phyloP scores from a whole-genome alignment of 2,113 vertebrate genomes.

The Halichoeres trimaculatus region DNA sequence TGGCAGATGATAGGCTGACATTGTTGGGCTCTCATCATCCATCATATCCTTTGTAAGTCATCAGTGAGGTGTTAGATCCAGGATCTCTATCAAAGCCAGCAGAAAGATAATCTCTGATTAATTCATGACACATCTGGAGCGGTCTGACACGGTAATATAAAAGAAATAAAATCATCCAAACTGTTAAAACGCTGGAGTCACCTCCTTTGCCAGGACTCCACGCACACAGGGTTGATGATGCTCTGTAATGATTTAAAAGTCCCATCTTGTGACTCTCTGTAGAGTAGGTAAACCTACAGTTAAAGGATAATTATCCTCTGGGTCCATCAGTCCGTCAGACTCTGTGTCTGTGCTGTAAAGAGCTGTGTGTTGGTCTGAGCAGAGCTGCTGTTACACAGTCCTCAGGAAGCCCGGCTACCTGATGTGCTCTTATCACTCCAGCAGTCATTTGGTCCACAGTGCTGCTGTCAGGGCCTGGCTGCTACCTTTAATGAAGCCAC shows the following conservation, averaged over 20 bases:
- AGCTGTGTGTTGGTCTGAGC: constrained; percentile 3
- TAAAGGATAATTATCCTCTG: neutral
- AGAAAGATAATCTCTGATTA: too few species aligned
- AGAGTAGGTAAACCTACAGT: neutral
- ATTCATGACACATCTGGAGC: too few species aligned
- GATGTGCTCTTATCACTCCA: constrained; percentile 35
- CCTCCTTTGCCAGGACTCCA: too few species aligned
- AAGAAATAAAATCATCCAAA: too few species aligned
- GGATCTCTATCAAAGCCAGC: too few species aligned
- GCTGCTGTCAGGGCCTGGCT: constrained; percentile 19
- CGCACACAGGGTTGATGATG: neutral
- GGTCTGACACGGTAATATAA: too few species aligned
- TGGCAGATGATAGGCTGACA: too few species aligned
- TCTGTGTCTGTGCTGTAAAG: neutral
- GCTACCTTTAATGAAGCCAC: constrained; percentile 24
- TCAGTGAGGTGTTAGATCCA: too few species aligned
- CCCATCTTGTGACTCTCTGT: neutral
- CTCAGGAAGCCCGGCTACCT: constrained; percentile 25
- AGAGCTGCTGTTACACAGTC: neutral
- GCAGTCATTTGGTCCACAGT: constrained; percentile 42
- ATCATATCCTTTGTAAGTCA: too few species aligned
- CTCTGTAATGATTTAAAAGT: too few species aligned
- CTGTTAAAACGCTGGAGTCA: too few species aligned
- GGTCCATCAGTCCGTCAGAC: neutral
- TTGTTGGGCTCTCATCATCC: too few species aligned